Conservation (phyloP, 2,888 invertebrate genomes). For the Drosophila maculinotata region DNA sequence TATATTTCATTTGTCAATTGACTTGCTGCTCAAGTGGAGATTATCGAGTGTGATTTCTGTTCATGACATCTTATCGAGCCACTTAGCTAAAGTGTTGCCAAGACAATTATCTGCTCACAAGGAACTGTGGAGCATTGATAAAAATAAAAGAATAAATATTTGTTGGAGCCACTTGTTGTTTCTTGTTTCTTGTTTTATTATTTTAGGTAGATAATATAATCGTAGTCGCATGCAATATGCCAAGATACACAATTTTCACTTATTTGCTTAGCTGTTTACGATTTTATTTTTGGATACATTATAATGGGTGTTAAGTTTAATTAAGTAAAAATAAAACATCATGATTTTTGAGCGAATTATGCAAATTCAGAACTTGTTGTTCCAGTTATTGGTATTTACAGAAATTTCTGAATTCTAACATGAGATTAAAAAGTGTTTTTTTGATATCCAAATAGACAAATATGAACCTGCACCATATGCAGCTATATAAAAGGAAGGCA, state of each 20-base stretch:
- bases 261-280: conserved; percentile 6
- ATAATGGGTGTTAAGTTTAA: conserved; percentile 38
- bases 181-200: conserved; percentile 32
- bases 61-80: conserved; percentile 28
- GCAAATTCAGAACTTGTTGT: conserved; percentile 12
- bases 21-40: conserved; percentile 4
- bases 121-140: conserved; percentile 14
- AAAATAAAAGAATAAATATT: background rate
- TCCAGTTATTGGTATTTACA: conserved; percentile 31
- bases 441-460: conserved; percentile 10
- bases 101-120: conserved; percentile 26
- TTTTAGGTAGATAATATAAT: conserved; percentile 26
- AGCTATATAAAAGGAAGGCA: conserved; percentile 58
- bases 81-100: conserved; percentile 34
- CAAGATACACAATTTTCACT: conserved; percentile 8
- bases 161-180: conserved; percentile 29
- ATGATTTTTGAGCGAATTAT: conserved; percentile 14
- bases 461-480: conserved; percentile 12
- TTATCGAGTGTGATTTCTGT: conserved; percentile 27
- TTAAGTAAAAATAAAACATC: conserved; percentile 44
- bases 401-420: conserved; percentile 12
- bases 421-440: conserved; percentile 31
- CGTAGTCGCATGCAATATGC: conserved; percentile 16
- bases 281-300: conserved; percentile 11
- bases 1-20: conserved; percentile 18